Base-by-base conservation (phyloP, 2,797 vertebrate genomes). In the Setipinna tenuifilis region DNA sequence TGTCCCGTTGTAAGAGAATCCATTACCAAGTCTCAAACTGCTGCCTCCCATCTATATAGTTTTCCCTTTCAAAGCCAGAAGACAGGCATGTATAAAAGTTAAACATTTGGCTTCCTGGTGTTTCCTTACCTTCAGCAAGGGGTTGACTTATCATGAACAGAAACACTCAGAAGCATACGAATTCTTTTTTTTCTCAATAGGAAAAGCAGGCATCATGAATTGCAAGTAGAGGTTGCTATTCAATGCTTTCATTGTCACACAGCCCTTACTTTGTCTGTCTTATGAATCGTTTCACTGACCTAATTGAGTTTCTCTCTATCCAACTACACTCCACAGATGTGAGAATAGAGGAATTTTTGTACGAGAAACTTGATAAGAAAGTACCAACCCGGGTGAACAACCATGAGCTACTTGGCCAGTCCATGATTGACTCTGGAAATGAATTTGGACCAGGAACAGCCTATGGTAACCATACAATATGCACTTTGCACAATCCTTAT, bases 281-380 rank as follows among this genome's bases (percentile, higher is more conserved):
- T 85, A 88, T 95, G 94, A 94, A 82, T 81, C 54, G 50, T 68
- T 28, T 91, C 91, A 81, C 21, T 75, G 41, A 83, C 78, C 54
- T 94, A 94, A 95, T 93, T 90, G 82, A 91, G 88, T 95, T 93
- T 92, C 89, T 89, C 57, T 86, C 83, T 92, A 1, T 44, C 35
- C 71, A 78, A 78, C 71, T 44, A 44, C 62, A 11, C 62, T 28
- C 25, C 87, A 82, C 92, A 99, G 98, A 99, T 95, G 96, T 97
- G 90, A 96, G 98, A 85, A 97, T 99, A 94, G 98, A 99, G 93
- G 98, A 99, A 92, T 98, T 99, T 95, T 94, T 99, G 61, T 99
- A 99, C 88, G 98, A 99, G 94, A 99, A 99, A 88, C 93, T 99
- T 94, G 98, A 99, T 88, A 98, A 98, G 92, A 99, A 99, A 96